Base-by-base conservation (phyloP, 1,140 invertebrate species). In the Microplitis mediator region DNA sequence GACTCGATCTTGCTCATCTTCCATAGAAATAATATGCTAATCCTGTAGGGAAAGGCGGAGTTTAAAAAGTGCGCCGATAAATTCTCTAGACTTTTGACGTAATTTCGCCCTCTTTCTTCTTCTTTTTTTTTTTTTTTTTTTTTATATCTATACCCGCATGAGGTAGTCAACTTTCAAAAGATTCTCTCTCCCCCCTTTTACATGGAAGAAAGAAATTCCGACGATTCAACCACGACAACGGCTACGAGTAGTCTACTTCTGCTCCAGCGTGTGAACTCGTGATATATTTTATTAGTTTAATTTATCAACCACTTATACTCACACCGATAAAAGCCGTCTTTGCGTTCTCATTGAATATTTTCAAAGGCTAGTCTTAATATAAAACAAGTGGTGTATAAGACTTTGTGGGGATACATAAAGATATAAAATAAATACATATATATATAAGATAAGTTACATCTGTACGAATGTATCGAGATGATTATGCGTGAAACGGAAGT, bases 1-100 rank as follows among this genome's bases (percentile, higher is more conserved):
- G 72, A 75, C 66, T 77, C 63, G 74, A 73, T 75, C 70, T 74
- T 67, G 63, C 74, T 80, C 74, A 64, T 75, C 76, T 74, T 76
- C 72, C 78, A 83, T 85, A 84, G 82, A 87, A 86, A 86, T 87
- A 87, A 86, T 87, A 87, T 87, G 86, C 85, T 87, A 87, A 87
- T 87, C 80, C 77, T 67, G 71, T 72, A 67, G 71, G 63, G 54
- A 77, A 84, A 84, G 85, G 84, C 81, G 81, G 84, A 87, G 84
- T 87, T 86, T 85, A 84, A 86, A 85, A 87, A 86, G 85, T 86
- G 84, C 77, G 78, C 80, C 83, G 83, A 87, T 87, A 86, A 87
- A 87, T 87, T 87, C 79, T 83, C 79, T 69, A 82, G 82, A 85
- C 85, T 86, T 86, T 84, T 84, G 84, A 85, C 86, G 84, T 86